Percentiles rank a stretch among this genome's conserved stretches.
Conservation (phyloP, 1,140 invertebrate genomes). For the Lordiphosa clarofinis region DNA sequence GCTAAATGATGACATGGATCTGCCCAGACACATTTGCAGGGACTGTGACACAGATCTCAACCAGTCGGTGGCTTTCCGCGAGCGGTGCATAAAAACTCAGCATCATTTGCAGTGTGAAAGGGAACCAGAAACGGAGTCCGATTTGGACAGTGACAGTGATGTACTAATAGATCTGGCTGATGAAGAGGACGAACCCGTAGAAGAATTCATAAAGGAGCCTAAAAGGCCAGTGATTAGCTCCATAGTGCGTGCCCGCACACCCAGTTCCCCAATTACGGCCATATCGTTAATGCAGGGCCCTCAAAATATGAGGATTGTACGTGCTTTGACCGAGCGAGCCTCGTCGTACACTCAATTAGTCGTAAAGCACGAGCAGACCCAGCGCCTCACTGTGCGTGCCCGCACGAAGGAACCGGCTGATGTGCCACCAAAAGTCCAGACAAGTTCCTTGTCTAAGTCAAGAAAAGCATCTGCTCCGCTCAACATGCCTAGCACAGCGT, state of each 20-base stretch:
- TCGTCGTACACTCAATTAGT: not conserved
- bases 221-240: not conserved
- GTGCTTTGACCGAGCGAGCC: not conserved
- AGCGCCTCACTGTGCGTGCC: too few relatives aligned
- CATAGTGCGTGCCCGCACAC: conserved; percentile 5
- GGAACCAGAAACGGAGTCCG: too few relatives aligned
- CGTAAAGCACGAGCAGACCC: too few relatives aligned
- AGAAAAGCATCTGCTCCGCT: too few relatives aligned
- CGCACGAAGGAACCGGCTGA: too few relatives aligned
- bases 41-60: conserved; percentile 34
- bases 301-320: too few relatives aligned
- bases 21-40: conserved; percentile 38
- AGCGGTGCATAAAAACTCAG: conserved; percentile 26
- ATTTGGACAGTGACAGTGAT: not conserved
- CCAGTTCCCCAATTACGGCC: not conserved
- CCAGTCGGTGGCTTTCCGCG: conserved; percentile 23
- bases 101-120: conserved; percentile 1
- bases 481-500: too few relatives aligned
- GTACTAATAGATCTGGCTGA: not conserved
- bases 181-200: too few relatives aligned
- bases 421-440: too few relatives aligned
- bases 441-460: too few relatives aligned
- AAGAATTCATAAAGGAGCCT: not conserved
- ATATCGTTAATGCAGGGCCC: too few relatives aligned
- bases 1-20: conserved; percentile 20